phyloP scores from a whole-genome alignment of 2,797 vertebrate species.

The Rhinichthys osculus region DNA sequence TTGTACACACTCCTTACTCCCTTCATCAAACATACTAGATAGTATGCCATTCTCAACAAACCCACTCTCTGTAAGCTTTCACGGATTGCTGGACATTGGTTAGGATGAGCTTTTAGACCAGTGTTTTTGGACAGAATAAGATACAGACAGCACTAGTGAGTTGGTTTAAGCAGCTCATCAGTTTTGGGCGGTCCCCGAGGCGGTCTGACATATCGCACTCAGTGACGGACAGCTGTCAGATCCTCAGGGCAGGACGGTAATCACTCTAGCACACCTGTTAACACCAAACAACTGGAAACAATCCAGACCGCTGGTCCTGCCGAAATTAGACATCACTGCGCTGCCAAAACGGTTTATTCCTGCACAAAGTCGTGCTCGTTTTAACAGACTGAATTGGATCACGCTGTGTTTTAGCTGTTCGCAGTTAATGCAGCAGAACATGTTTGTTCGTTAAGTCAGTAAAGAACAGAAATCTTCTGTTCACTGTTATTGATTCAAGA shows the following conservation, averaged over 20 bases:
- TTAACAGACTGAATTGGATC: background rate
- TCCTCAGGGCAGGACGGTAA: conserved; percentile 42
- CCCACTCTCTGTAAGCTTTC: background rate
- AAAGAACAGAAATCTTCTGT: conserved; percentile 41
- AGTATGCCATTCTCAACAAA: background rate
- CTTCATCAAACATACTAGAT: background rate
- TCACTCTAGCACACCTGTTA: conserved; percentile 53
- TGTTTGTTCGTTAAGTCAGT: conserved; percentile 37
- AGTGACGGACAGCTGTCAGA: conserved; percentile 67
- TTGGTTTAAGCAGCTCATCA: conserved; percentile 14
- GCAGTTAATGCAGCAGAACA: conserved; percentile 34
- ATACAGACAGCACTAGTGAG: background rate
- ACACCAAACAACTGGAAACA: conserved; percentile 6
- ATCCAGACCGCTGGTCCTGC: background rate
- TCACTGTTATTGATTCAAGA: conserved; percentile 48
- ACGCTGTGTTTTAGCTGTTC: conserved; percentile 3
- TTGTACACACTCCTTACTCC: background rate
- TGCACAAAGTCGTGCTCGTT: background rate
- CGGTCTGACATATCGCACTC: conserved; percentile 23
- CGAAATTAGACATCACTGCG: background rate
- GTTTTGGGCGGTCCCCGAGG: conserved; percentile 20
- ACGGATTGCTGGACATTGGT: background rate
- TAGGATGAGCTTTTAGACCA: background rate
- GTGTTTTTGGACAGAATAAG: background rate
- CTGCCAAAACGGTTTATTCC: conserved; percentile 3